Evolutionary conservation across 2,797 vertebrate species (phyloP).

Genomic region (Geotrypetes seraphini): DNA sequence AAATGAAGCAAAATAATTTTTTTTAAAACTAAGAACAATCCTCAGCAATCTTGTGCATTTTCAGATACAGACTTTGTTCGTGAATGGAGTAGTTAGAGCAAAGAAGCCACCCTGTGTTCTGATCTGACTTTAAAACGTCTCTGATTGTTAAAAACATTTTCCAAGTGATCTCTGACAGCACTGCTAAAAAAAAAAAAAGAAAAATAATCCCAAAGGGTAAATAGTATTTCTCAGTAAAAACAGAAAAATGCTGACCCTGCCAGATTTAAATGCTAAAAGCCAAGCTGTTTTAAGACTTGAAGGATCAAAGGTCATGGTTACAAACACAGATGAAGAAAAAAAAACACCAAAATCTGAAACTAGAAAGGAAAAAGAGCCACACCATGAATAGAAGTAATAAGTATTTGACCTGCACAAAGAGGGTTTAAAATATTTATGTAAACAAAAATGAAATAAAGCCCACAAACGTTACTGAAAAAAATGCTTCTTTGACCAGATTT

Average conservation of each 20-base stretch:
- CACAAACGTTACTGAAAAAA: conserved; percentile 38
- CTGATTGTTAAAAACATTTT: conserved; percentile 49
- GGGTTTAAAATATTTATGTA: conserved; percentile 40
- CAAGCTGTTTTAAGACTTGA: conserved; percentile 79
- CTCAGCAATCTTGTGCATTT: too few species aligned
- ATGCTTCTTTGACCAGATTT: conserved; percentile 62
- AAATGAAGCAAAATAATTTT: too few species aligned
- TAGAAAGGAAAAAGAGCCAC: conserved; percentile 26
- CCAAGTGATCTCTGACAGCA: conserved; percentile 79
- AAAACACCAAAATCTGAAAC: conserved; percentile 50
- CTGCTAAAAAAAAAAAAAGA: conserved; percentile 86
- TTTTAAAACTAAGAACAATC: too few species aligned
- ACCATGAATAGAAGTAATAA: conserved; percentile 37
- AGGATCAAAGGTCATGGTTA: conserved; percentile 78
- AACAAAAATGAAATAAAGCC: conserved; percentile 40
- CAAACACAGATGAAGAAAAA: conserved; percentile 70
- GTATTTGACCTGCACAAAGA: conserved; percentile 35
- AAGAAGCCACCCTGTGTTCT: conserved; percentile 18
- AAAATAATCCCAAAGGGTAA: conserved; percentile 81
- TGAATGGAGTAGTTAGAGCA: conserved; percentile 18
- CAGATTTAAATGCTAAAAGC: conserved; percentile 82
- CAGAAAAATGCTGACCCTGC: conserved; percentile 86
- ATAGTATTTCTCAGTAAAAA: conserved; percentile 86
- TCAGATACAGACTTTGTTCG: neutral
- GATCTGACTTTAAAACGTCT: conserved; percentile 25